Evolutionary conservation across 1,140 invertebrate species (phyloP).

Genomic region (Lordiphosa mommai): DNA sequence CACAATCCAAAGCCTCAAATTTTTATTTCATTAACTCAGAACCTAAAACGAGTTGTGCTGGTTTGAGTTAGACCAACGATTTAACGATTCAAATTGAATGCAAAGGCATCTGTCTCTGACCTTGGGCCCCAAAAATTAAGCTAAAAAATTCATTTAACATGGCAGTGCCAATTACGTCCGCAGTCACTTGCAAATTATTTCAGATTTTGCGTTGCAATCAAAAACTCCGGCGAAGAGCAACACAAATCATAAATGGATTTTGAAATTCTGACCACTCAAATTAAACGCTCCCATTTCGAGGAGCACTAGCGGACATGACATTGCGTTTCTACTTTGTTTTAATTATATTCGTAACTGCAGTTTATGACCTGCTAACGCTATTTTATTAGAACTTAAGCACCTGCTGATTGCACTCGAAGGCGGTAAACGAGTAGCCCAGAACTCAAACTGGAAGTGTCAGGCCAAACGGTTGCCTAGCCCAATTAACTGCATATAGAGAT

Average conservation of each 20-base stretch:
- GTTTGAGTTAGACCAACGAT: conserved; percentile 20
- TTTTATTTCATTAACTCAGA: conserved; percentile 40
- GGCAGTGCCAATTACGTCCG: conserved; percentile 17
- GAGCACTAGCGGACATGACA: conserved; percentile 57
- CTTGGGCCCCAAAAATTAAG: conserved; percentile 28
- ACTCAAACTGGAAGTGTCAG: conserved; percentile 13
- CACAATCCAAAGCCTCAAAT: conserved; percentile 13
- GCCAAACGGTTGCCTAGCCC: conserved; percentile 10
- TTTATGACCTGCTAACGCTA: conserved; percentile 14
- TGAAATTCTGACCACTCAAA: conserved; percentile 50
- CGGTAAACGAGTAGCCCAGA: background rate
- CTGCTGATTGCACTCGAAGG: conserved; percentile 40
- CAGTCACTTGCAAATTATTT: conserved; percentile 18
- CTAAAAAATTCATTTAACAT: conserved; percentile 14
- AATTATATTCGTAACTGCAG: conserved; percentile 46
- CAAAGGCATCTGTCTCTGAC: conserved; percentile 23
- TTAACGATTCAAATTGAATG: conserved; percentile 13
- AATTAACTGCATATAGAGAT: conserved; percentile 30
- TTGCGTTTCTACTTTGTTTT: conserved; percentile 49
- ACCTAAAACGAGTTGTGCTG: conserved; percentile 41
- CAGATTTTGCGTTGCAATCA: conserved; percentile 19
- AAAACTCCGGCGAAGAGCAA: conserved; percentile 9
- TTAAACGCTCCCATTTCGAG: conserved; percentile 52
- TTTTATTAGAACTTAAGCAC: conserved; percentile 30
- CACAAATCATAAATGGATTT: conserved; percentile 9